Percentiles rank a stretch among this genome's conserved stretches.
phyloP scores from a whole-genome alignment of 2,113 vertebrate species.

The Microcebus lehilahytsara region DNA sequence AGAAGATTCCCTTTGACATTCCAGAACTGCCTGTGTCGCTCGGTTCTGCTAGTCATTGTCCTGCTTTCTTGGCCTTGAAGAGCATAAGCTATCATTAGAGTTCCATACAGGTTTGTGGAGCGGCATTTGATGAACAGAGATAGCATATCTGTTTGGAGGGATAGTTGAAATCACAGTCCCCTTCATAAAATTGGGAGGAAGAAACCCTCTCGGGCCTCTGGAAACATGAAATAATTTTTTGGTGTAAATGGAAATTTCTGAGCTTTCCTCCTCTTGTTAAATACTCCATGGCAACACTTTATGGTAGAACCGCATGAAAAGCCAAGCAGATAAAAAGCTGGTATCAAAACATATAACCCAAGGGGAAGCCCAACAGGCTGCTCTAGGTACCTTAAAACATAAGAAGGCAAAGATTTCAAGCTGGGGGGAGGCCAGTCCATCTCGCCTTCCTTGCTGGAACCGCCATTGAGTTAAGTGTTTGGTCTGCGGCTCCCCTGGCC shows the following conservation, averaged over 20 bases:
- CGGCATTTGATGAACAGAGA: slow-evolving; percentile 33
- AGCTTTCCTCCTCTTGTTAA: slow-evolving; percentile 54
- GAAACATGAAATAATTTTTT: slow-evolving; percentile 3
- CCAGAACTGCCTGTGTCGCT: not conserved
- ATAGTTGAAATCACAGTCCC: slow-evolving; percentile 54
- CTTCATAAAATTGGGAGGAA: slow-evolving; percentile 51
- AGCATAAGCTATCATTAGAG: not conserved
- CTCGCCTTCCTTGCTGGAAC: slow-evolving; percentile 11
- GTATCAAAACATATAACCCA: slow-evolving; percentile 54
- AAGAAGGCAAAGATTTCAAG: slow-evolving; percentile 52
- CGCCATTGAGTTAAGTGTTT: slow-evolving; percentile 9
- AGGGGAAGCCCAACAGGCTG: slow-evolving; percentile 41
- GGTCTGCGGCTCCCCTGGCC: not conserved
- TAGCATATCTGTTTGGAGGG: slow-evolving; percentile 43
- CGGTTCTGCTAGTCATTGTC: not conserved
- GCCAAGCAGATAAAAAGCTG: slow-evolving; percentile 68
- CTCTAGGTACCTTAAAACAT: slow-evolving; percentile 63
- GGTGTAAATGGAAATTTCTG: slow-evolving; percentile 54
- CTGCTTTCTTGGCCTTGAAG: not conserved
- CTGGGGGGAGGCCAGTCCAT: not conserved
- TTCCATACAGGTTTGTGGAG: slow-evolving; percentile 41
- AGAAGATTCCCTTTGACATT: not conserved
- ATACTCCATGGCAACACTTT: slow-evolving; percentile 38
- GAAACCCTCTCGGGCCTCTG: slow-evolving; percentile 8
- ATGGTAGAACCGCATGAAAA: slow-evolving; percentile 27